A percentile compares a stretch with the other conserved stretches of the same genome.
phyloP scores from a whole-genome alignment of 2,888 invertebrate genomes.

The Acronicta leporina region DNA sequence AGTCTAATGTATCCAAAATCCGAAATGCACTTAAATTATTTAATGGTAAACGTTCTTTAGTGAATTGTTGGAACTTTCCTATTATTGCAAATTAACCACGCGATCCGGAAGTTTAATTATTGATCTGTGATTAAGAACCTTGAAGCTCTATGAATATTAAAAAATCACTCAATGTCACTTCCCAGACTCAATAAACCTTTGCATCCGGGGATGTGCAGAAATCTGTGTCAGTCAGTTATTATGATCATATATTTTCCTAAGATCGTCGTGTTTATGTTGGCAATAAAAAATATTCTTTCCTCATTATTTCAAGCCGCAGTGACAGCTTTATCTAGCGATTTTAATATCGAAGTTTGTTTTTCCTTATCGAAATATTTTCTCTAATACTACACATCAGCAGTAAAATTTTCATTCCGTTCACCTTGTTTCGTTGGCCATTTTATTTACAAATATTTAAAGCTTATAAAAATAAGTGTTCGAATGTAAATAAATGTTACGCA shows the following conservation, averaged over 20 bases:
- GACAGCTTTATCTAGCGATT: conserved; percentile 33
- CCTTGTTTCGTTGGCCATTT: conserved; percentile 29
- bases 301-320: conserved; percentile 19
- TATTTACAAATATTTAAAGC: conserved; percentile 24
- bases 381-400: conserved; percentile 8
- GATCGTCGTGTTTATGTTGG: conserved; percentile 26
- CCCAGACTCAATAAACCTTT: conserved; percentile 26
- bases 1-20: conserved; percentile 1
- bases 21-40: conserved; percentile 9
- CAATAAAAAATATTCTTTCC: conserved; percentile 27
- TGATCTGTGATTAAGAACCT: conserved; percentile 38
- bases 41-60: conserved; percentile 1
- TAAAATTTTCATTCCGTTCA: conserved; percentile 27
- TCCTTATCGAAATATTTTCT: conserved; percentile 25
- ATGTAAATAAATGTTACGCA: conserved; percentile 18
- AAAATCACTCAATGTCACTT: conserved; percentile 47
- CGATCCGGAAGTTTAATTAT: conserved; percentile 39
- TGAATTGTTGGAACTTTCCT: conserved; percentile 9
- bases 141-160: conserved; percentile 47
- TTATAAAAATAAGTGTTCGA: conserved; percentile 28
- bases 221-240: conserved; percentile 48
- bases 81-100: conserved; percentile 12
- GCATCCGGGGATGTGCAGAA: conserved; percentile 44
- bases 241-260: conserved; percentile 37
- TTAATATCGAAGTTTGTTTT: conserved; percentile 31